Evolutionary conservation across 1,140 invertebrate species (phyloP).

Genomic region (Apis florea): DNA sequence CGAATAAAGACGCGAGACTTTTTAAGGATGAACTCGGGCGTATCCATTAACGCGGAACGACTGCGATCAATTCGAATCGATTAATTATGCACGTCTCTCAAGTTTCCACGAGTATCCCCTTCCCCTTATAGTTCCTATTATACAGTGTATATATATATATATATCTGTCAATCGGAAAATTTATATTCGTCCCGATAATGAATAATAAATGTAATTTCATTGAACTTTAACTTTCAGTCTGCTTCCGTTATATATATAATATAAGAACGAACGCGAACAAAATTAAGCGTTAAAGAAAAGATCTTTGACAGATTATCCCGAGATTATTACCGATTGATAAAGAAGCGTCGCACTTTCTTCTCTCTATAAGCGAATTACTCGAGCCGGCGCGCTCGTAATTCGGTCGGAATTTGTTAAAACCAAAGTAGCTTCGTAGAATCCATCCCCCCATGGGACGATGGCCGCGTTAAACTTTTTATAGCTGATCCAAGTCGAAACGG

Average conservation of each 20-base stretch:
- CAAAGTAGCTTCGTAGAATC: too few relatives aligned
- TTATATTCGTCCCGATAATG: conserved; percentile 19
- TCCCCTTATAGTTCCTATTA: too few relatives aligned
- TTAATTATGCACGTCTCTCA: background rate
- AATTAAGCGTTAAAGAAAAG: background rate
- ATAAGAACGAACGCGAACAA: background rate
- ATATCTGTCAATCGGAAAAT: conserved; percentile 19
- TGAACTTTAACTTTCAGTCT: background rate
- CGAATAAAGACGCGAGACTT: conserved; percentile 10
- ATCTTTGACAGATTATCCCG: background rate
- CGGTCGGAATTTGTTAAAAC: background rate
- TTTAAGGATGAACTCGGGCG: background rate
- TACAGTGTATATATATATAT: too few relatives aligned
- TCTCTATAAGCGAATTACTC: background rate
- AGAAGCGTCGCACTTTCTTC: background rate
- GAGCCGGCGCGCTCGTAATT: background rate
- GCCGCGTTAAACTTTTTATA: conserved; percentile 27
- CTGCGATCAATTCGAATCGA: background rate
- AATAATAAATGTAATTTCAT: background rate
- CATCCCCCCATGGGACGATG: background rate
- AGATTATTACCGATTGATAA: background rate
- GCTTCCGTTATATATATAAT: background rate
- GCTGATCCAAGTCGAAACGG: conserved; percentile 24
- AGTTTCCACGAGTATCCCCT: background rate
- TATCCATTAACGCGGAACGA: background rate